Percentiles rank a stretch among this genome's conserved stretches.
These are phyloP conservation scores for Sinhomidia bicolor DNA, from an alignment of 2,888 invertebrate genomes.

Conservation along the genomic window DNA sequence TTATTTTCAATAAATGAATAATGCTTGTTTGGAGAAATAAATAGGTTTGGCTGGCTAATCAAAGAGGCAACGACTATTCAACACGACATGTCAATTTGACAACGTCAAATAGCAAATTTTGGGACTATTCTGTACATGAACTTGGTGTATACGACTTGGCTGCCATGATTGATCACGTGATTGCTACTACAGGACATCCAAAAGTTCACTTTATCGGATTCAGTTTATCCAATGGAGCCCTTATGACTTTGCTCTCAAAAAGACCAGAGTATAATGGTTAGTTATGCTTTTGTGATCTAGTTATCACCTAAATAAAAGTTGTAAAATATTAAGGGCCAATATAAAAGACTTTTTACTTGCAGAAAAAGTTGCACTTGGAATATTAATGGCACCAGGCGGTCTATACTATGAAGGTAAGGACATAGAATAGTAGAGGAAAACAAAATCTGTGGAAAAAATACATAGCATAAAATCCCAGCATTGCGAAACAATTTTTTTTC, in stretches of 20 bases:
- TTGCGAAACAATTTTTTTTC: too few relatives aligned
- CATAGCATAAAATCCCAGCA: too few relatives aligned
- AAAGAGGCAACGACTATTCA: constrained; percentile 84
- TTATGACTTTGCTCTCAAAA: constrained; percentile 28
- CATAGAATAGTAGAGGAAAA: not conserved
- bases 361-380: not conserved
- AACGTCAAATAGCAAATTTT: constrained; percentile 81
- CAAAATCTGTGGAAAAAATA: too few relatives aligned
- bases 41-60: constrained; percentile 84
- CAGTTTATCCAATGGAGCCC: constrained; percentile 7
- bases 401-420: not conserved
- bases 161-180: constrained; percentile 26
- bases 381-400: constrained; percentile 50
- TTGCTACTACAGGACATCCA: not conserved
- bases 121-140: constrained; percentile 77
- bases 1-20: too few relatives aligned
- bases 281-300: too few relatives aligned
- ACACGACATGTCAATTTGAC: constrained; percentile 82
- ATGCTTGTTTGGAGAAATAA: not conserved
- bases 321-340: too few relatives aligned
- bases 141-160: constrained; percentile 39
- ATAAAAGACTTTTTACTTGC: too few relatives aligned
- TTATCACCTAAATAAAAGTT: too few relatives aligned
- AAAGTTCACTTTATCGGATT: constrained; percentile 48
- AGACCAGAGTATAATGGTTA: constrained; percentile 47